phyloP scores from a whole-genome alignment of 23 tunicate species.

The Clavelina lepadiformis region DNA sequence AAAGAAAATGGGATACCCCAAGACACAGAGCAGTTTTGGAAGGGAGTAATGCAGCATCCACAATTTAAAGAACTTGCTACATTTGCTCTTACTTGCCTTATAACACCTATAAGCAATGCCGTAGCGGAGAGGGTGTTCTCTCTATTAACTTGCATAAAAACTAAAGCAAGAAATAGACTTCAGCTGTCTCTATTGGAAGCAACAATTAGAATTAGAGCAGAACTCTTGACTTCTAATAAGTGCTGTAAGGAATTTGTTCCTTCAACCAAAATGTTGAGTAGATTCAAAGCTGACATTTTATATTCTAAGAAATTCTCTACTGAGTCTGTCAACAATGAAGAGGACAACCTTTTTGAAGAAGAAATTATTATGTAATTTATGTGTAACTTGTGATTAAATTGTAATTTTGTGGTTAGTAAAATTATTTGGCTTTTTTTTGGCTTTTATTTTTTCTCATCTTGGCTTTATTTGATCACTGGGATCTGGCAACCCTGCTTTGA shows the following conservation, averaged over 20 bases:
- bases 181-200: constrained; percentile 7
- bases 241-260: constrained; percentile 3
- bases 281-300: background rate
- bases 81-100: constrained; percentile 10
- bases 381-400: too few species aligned
- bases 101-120: constrained; percentile 9
- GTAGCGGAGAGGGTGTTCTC: constrained; percentile 14
- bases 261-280: background rate
- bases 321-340: too few species aligned
- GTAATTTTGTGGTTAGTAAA: too few species aligned
- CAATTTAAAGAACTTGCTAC: background rate
- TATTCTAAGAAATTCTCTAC: too few species aligned
- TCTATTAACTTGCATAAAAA: background rate
- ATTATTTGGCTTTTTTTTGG: too few species aligned
- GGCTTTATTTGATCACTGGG: too few species aligned
- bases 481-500: too few species aligned
- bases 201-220: constrained; percentile 11
- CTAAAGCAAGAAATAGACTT: constrained; percentile 4
- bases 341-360: too few species aligned
- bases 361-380: too few species aligned
- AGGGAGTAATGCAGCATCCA: constrained; percentile 4
- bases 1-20: constrained; percentile 14
- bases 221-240: constrained; percentile 7
- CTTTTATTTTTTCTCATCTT: too few species aligned
- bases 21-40: constrained; percentile 12